phyloP scores from a whole-genome alignment of 2,888 invertebrate species.

The Nasonia oneida region DNA sequence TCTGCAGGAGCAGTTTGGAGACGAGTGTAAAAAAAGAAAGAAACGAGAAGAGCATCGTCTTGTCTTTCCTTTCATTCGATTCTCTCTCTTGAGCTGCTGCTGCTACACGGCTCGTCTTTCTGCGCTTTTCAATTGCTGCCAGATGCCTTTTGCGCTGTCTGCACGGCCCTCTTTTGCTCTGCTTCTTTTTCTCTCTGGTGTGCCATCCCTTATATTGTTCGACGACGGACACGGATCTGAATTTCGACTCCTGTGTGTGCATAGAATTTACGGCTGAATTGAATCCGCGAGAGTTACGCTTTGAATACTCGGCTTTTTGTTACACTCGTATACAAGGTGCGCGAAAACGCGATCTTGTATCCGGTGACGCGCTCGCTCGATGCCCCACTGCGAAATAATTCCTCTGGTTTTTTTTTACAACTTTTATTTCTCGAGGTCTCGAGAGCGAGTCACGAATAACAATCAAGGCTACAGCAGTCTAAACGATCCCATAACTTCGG shows the following conservation, averaged over 20 bases:
- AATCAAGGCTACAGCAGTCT: neutral
- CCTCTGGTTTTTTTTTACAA: neutral
- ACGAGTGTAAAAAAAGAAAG: constrained; percentile 7
- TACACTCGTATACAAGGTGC: neutral
- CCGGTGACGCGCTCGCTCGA: neutral
- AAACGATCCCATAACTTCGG: constrained; percentile 36
- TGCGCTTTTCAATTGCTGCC: constrained; percentile 47
- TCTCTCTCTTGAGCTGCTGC: neutral
- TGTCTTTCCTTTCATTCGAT: constrained; percentile 34
- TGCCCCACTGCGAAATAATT: neutral
- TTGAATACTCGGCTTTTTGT: neutral
- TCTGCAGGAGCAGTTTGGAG: neutral
- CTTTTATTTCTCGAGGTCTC: neutral
- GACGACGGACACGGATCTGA: constrained; percentile 32
- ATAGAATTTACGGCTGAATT: neutral
- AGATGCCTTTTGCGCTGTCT: constrained; percentile 39
- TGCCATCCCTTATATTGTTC: constrained; percentile 39
- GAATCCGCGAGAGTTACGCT: neutral
- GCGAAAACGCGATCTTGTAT: neutral
- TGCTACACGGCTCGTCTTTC: neutral
- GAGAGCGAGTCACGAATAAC: neutral
- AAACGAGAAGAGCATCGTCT: constrained; percentile 4
- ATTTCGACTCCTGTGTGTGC: constrained; percentile 18
- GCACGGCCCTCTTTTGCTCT: neutral
- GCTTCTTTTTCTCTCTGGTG: neutral